Evolutionary conservation across 1,140 invertebrate species (phyloP).

Genomic region (Pogonomyrmex californicus): DNA sequence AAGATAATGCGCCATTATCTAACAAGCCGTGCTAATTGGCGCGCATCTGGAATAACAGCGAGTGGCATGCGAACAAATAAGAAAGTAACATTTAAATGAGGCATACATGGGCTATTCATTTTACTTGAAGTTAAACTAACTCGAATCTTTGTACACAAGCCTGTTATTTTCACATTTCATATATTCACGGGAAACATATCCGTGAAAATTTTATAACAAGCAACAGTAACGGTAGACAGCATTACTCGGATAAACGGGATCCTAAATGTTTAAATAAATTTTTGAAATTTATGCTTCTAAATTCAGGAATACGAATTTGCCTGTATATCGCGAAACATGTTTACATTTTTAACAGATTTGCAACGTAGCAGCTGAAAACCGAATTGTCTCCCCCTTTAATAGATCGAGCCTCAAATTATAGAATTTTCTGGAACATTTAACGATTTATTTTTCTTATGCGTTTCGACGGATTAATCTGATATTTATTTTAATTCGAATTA

Average conservation of each 20-base stretch:
- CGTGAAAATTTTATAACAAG: background rate
- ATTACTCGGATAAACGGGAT: too few relatives aligned
- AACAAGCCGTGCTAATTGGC: slow-evolving; percentile 21
- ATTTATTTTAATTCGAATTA: background rate
- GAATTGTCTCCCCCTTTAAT: too few relatives aligned
- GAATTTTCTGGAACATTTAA: background rate
- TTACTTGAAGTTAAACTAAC: background rate
- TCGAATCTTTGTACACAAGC: background rate
- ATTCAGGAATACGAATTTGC: too few relatives aligned
- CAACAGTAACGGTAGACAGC: too few relatives aligned
- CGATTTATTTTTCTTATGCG: background rate
- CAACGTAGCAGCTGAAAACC: too few relatives aligned
- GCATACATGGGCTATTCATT: background rate
- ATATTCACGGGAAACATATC: background rate
- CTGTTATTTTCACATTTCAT: background rate
- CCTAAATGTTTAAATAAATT: too few relatives aligned
- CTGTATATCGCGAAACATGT: too few relatives aligned
- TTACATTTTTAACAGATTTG: too few relatives aligned
- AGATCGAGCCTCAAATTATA: too few relatives aligned
- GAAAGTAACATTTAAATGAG: slow-evolving; percentile 25
- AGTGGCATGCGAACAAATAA: background rate
- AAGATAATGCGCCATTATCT: slow-evolving; percentile 12
- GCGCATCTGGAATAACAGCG: background rate
- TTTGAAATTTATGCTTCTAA: too few relatives aligned
- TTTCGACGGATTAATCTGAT: background rate